Percentiles rank a stretch among this genome's conserved stretches.
These are phyloP conservation scores for Ferrisia virgata DNA, from an alignment of 2,888 invertebrate genomes.

Conservation along the genomic window DNA sequence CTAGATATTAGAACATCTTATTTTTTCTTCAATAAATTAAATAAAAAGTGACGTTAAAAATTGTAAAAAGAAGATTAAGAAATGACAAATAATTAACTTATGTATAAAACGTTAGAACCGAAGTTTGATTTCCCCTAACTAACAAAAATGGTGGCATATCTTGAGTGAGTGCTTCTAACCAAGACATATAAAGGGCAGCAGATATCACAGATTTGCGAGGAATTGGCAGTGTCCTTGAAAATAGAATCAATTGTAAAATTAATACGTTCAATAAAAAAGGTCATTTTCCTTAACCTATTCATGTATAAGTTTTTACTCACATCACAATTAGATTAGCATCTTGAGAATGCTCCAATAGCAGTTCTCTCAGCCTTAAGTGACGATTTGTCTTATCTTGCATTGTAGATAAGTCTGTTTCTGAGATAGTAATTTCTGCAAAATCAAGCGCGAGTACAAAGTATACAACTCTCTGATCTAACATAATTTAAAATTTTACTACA, in stretches of 20 bases:
- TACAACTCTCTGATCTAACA: background rate
- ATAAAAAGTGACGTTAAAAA: background rate
- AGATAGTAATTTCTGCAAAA: slow-evolving; percentile 27
- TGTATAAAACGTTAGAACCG: slow-evolving; percentile 87
- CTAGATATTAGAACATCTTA: background rate
- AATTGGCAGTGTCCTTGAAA: slow-evolving; percentile 80
- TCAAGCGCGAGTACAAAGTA: background rate
- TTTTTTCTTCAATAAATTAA: background rate
- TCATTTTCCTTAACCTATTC: background rate
- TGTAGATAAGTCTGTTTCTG: slow-evolving; percentile 56
- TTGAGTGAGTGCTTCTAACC: slow-evolving; percentile 79
- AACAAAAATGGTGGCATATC: slow-evolving; percentile 86
- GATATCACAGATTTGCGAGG: slow-evolving; percentile 87
- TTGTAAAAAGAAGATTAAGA: background rate
- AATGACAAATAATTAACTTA: slow-evolving; percentile 53
- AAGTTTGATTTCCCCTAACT: slow-evolving; percentile 83
- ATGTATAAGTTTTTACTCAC: slow-evolving; percentile 56
- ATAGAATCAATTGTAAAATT: background rate
- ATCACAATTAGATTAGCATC: slow-evolving; percentile 86
- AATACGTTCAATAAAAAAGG: background rate
- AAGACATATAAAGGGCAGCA: slow-evolving; percentile 84
- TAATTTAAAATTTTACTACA: background rate
- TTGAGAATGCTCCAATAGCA: slow-evolving; percentile 81
- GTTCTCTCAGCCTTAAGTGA: slow-evolving; percentile 84
- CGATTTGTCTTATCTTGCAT: slow-evolving; percentile 85